phyloP scores from a whole-genome alignment of 2,888 invertebrate species.

The Nomada fucata region DNA sequence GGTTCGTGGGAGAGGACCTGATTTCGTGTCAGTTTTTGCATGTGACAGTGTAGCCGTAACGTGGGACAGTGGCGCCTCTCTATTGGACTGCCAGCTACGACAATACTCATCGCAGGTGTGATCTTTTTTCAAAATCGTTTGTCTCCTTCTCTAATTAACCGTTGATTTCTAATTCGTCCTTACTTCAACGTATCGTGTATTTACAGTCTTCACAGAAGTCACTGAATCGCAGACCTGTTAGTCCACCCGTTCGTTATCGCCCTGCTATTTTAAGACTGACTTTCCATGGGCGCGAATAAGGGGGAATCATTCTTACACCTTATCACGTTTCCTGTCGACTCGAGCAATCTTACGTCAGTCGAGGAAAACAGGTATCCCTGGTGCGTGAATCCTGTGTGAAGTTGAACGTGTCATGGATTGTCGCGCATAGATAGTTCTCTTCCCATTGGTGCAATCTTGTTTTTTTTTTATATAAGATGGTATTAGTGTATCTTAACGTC shows the following conservation, averaged over 20 bases:
- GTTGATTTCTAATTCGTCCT: neutral
- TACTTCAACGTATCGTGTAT: neutral
- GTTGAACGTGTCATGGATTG: conserved; percentile 7
- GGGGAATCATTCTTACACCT: neutral
- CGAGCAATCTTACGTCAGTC: neutral
- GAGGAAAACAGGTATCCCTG: neutral
- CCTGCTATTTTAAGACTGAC: neutral
- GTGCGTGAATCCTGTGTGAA: neutral
- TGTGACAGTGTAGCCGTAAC: conserved; percentile 77
- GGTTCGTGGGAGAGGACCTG: conserved; percentile 52
- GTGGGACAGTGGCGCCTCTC: conserved; percentile 82
- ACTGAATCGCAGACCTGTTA: neutral
- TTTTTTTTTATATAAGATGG: neutral
- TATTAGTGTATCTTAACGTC: neutral
- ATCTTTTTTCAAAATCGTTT: conserved; percentile 45
- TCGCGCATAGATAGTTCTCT: neutral
- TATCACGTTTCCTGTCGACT: neutral
- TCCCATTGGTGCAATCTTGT: neutral
- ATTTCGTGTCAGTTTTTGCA: conserved; percentile 56
- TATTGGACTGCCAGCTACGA: conserved; percentile 82
- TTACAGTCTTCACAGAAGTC: neutral
- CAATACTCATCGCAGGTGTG: conserved; percentile 81
- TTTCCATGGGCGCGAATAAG: neutral
- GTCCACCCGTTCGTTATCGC: neutral
- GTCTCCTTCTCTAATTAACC: neutral